A percentile compares a stretch with the other conserved stretches of the same genome.
phyloP scores from a whole-genome alignment of 2,888 invertebrate genomes.

The Spodoptera picta region DNA sequence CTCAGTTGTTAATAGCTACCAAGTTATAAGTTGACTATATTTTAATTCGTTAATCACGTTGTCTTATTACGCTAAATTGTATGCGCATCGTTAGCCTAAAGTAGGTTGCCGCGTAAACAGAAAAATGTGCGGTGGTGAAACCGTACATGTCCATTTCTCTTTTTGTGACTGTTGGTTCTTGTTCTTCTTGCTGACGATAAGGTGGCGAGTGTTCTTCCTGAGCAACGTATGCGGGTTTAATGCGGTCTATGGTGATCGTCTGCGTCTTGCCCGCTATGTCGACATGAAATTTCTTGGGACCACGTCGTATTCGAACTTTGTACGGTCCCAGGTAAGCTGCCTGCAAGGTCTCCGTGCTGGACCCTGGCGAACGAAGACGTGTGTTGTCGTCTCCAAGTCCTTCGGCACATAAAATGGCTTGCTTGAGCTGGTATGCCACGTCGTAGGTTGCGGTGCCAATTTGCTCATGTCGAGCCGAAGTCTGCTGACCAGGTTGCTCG shows the following conservation, averaged over 20 bases:
- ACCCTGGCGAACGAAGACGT: constrained; percentile 50
- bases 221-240: constrained; percentile 42
- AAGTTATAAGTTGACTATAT: too few species aligned
- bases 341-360: constrained; percentile 30
- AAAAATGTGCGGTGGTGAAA: too few species aligned
- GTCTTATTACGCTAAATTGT: too few species aligned
- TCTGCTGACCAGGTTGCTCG: not conserved
- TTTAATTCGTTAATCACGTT: too few species aligned
- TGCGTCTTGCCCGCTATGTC: constrained; percentile 2
- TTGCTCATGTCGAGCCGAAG: constrained; percentile 3
- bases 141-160: too few species aligned
- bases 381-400: constrained; percentile 32
- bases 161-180: too few species aligned
- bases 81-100: too few species aligned
- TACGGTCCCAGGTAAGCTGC: constrained; percentile 25
- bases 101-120: too few species aligned
- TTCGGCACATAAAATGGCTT: constrained; percentile 30
- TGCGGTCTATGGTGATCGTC: constrained; percentile 42
- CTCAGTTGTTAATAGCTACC: too few species aligned
- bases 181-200: too few species aligned
- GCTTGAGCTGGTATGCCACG: constrained; percentile 24
- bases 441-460: constrained; percentile 7
- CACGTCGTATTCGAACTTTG: constrained; percentile 1
- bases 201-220: not conserved
- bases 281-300: constrained; percentile 11